Base-by-base conservation (phyloP, 2,797 vertebrate genomes). In the Poeciliopsis gracilis region DNA sequence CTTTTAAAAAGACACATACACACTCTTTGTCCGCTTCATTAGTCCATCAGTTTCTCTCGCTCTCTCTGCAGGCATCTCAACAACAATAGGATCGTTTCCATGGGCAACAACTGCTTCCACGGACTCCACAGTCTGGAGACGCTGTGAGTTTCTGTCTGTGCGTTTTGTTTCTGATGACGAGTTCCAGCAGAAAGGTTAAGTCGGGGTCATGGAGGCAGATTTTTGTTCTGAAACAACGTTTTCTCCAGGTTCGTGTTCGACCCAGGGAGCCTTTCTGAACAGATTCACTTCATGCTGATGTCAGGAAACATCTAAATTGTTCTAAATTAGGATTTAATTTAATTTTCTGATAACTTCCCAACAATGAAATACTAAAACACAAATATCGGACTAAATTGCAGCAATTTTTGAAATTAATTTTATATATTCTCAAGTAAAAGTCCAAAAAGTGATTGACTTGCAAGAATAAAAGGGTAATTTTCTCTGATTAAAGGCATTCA, bases 81-180 rank as follows among this genome's bases (percentile, higher is more conserved):
- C 97, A 98, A 98, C 96, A 98, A 98, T 96, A 97, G 96, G 96
- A 97, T 98, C 90, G 94, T 95, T 94, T 97, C 97, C 95, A 96
- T 98, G 97, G 97, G 97, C 97, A 97, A 97, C 89, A 96, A 96
- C 95, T 97, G 97, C 95, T 98, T 98, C 97, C 95, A 97, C 92
- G 97, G 97, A 78, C 97, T 93, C 86, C 92, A 92, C 90, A 94
- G 90, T 92, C 88, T 93, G 85, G 90, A 93, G 89, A 92, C 92
- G 83, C 91, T 91, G 93, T 93, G 88, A 93, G 93, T 94, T 75
- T 82, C 18, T 73, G 57, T 85, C 72, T 84, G 73, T 85, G 70
- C 51, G 70, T 78, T 80, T 71, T 82, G 75, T 61, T 61, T 82
- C 49, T 66, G 33, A 23, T 28, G 82, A 72, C 72, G 71, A 67